These are phyloP conservation scores for Opisthograptis luteolata DNA, from an alignment of 2,888 invertebrate species.

Conservation along the genomic window DNA sequence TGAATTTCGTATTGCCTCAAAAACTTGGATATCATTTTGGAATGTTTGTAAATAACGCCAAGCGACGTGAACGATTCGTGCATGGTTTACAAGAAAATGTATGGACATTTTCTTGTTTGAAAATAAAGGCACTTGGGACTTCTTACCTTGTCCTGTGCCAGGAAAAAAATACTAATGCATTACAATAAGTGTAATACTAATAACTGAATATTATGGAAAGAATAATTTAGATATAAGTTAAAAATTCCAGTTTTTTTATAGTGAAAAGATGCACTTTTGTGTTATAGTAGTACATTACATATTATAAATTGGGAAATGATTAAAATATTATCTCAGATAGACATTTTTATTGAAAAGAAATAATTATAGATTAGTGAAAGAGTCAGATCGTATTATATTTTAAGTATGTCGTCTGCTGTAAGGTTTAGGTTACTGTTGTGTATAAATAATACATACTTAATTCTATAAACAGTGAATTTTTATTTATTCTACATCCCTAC, in stretches of 20 bases:
- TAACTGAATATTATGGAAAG: conserved; percentile 41
- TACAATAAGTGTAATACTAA: conserved; percentile 45
- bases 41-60: conserved; percentile 65
- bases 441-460: conserved; percentile 75
- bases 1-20: not conserved
- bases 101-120: conserved; percentile 39
- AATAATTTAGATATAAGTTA: conserved; percentile 50
- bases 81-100: conserved; percentile 37
- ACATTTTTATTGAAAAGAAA: conserved; percentile 65
- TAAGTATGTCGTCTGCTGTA: conserved; percentile 71
- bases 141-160: conserved; percentile 23
- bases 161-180: conserved; percentile 29
- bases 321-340: conserved; percentile 70
- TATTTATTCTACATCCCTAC: conserved; percentile 14
- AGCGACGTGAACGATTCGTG: conserved; percentile 54
- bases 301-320: conserved; percentile 60
- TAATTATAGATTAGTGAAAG: conserved; percentile 65
- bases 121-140: conserved; percentile 42
- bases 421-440: conserved; percentile 74
- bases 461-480: conserved; percentile 65
- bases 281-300: conserved; percentile 62
- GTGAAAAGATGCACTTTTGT: conserved; percentile 59
- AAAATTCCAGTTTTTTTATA: conserved; percentile 66
- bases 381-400: conserved; percentile 82
- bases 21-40: conserved; percentile 21